Evolutionary conservation across 2,888 invertebrate species (phyloP), one percentile per base, ranked within the genome.

Genomic region (Temnothorax unifasciatus): DNA sequence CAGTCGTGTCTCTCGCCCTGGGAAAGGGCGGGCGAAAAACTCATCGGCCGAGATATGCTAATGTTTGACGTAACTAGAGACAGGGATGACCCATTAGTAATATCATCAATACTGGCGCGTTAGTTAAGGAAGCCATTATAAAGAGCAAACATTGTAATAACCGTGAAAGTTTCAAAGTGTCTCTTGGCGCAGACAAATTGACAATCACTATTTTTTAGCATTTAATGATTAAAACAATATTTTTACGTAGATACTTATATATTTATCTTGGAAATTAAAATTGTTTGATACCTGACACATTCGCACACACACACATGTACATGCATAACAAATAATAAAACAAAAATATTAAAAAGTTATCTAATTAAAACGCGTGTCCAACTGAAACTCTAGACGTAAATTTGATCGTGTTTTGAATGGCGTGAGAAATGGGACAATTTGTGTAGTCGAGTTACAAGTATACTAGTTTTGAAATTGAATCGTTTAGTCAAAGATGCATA

Each of bases 111-210:
- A n/a, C 68, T 69, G 68, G n/a, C 50, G 91, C 87, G 90, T 91
- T 91, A 91, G 89, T 91, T 90, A 91, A 92, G 90, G 90, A 87
- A 88, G 83, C 77, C 86, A 73, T 3, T 50, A n/a, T 41, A 13
- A 64, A 44, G 15, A 87, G 81, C 88, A 87, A 89, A 88, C 85
- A 87, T 90, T 86, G 87, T 2, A 11, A 47, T 29, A 25, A 29
- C 3, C 4, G 44, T 0, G 2, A n/a, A 41, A 25, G 8, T 64
- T 41, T 64, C 38, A 41, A 44, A 25, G 0, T 66, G 18, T 29
- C 9, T 47, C 8, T 15, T 29, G 18, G 6, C 18, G 79, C 15
- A 38, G 57, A 57, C 1, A 34, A n/a, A 34, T 75, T 41, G 25
- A 8, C 11, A 25, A 25, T 54, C 71, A 21, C 18, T 54, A 54